A percentile compares a stretch with the other conserved stretches of the same genome.
These are phyloP conservation scores for Ceratina japonica DNA, from an alignment of 1,140 invertebrate genomes.

Conservation along the genomic window DNA sequence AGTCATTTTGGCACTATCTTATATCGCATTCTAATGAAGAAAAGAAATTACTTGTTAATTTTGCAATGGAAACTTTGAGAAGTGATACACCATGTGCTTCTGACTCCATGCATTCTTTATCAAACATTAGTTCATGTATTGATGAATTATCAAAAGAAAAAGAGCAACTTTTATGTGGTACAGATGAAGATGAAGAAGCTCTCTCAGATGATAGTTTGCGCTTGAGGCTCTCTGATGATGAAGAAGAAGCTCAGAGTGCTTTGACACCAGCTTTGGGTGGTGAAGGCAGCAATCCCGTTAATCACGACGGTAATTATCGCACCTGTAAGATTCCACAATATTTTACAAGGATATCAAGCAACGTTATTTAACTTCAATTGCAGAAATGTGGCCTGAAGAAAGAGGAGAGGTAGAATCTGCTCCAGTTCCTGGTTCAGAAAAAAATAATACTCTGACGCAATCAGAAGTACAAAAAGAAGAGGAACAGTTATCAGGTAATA, in stretches of 20 bases:
- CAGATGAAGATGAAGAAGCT: slow-evolving; percentile 70
- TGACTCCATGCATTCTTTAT: slow-evolving; percentile 60
- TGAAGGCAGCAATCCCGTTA: slow-evolving; percentile 11
- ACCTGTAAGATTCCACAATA: background rate
- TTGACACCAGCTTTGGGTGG: slow-evolving; percentile 8
- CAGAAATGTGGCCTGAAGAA: slow-evolving; percentile 24
- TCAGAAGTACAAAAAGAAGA: background rate
- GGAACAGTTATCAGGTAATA: slow-evolving; percentile 41
- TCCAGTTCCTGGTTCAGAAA: background rate
- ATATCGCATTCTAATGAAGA: background rate
- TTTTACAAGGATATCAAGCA: background rate
- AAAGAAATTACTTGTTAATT: slow-evolving; percentile 14
- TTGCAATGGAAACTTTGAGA: slow-evolving; percentile 71
- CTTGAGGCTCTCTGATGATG: slow-evolving; percentile 75
- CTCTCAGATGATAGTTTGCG: slow-evolving; percentile 73
- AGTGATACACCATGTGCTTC: slow-evolving; percentile 62
- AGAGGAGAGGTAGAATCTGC: background rate
- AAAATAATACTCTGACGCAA: background rate
- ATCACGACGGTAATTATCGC: slow-evolving; percentile 26
- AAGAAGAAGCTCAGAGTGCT: slow-evolving; percentile 52
- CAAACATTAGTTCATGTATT: slow-evolving; percentile 50
- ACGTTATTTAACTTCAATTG: slow-evolving; percentile 28
- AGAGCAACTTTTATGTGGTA: slow-evolving; percentile 66
- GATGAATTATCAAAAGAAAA: slow-evolving; percentile 67
- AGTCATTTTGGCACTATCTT: slow-evolving; percentile 55